These are phyloP conservation scores for Bettongia penicillata DNA, from an alignment of 2,113 vertebrate genomes.

Conservation along the genomic window DNA sequence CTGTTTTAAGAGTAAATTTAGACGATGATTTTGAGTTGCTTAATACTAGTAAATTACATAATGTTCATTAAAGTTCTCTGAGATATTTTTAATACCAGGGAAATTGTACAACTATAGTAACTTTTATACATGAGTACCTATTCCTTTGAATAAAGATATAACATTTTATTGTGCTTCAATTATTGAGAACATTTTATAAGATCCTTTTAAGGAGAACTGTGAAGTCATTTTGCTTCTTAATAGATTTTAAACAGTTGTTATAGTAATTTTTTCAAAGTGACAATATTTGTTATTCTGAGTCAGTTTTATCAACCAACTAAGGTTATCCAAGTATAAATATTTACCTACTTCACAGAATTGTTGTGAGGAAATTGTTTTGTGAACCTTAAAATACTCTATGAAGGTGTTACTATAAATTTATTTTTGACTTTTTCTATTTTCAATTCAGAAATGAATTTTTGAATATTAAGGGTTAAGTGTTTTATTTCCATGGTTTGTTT, in stretches of 20 bases:
- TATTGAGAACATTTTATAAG: conserved; percentile 19
- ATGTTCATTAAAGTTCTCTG: conserved; percentile 8
- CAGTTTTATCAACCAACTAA: background rate
- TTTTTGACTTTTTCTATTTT: conserved; percentile 41
- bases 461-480: conserved; percentile 13
- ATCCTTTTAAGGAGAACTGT: background rate
- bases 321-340: background rate
- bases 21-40: conserved; percentile 9
- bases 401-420: conserved; percentile 35
- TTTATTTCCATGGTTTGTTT: conserved; percentile 12
- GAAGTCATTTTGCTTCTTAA: background rate
- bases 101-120: conserved; percentile 12
- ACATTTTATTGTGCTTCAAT: conserved; percentile 12
- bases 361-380: background rate
- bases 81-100: background rate
- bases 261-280: conserved; percentile 34
- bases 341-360: background rate
- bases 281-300: background rate
- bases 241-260: conserved; percentile 6
- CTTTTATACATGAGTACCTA: background rate
- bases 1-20: conserved; percentile 42
- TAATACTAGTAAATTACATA: background rate
- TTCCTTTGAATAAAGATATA: background rate
- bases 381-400: background rate
- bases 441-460: conserved; percentile 38